A percentile compares a stretch with the other conserved stretches of the same genome.
Evolutionary conservation across 2,113 vertebrate genomes (phyloP).

Genomic region (Ammodytes dubius): DNA sequence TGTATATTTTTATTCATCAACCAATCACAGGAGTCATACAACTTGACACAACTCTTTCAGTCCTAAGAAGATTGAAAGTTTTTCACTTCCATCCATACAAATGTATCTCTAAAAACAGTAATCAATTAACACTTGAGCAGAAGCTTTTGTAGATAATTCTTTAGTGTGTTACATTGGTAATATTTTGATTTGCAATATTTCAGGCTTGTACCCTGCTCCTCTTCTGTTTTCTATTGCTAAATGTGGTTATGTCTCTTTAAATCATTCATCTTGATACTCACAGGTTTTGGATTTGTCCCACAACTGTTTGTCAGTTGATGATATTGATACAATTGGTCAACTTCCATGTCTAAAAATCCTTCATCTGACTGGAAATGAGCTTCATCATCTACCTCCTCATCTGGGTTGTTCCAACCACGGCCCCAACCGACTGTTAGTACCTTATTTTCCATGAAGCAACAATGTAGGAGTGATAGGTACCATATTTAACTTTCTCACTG

Average conservation of each 20-base stretch:
- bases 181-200: neutral
- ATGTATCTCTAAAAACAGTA: neutral
- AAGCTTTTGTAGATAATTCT: neutral
- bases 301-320: slow-evolving; percentile 85
- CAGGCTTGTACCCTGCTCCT: neutral
- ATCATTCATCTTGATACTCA: slow-evolving; percentile 16
- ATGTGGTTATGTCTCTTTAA: neutral
- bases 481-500: neutral
- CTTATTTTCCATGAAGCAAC: neutral
- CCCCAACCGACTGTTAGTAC: slow-evolving; percentile 72
- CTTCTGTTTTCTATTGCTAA: neutral
- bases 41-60: neutral
- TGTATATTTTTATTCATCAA: neutral
- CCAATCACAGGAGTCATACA: neutral
- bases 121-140: no score
- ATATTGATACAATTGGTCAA: slow-evolving; percentile 78
- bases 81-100: neutral
- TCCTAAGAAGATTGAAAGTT: neutral
- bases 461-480: neutral
- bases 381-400: slow-evolving; percentile 83
- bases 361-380: slow-evolving; percentile 87
- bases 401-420: slow-evolving; percentile 66
- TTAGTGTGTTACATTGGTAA: neutral
- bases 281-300: slow-evolving; percentile 91
- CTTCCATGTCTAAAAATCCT: slow-evolving; percentile 87